These are phyloP conservation scores for Gavialis gangeticus DNA, from an alignment of 2,113 vertebrate species.

Conservation along the genomic window DNA sequence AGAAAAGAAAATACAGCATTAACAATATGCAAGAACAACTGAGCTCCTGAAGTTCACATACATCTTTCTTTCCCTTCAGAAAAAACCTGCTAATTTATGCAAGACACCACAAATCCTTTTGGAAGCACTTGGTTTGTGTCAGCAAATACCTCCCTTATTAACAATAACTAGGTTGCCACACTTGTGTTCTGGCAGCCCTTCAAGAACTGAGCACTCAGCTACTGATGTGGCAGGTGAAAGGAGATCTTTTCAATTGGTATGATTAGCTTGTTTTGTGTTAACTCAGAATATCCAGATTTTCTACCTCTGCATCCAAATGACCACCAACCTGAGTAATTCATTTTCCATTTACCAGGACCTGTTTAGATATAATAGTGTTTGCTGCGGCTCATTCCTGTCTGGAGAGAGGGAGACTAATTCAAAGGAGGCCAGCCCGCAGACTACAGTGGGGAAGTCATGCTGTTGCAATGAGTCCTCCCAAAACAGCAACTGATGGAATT, in stretches of 20 bases:
- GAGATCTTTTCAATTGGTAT: not conserved
- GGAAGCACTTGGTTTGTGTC: accelerated
- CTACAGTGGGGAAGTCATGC: not conserved
- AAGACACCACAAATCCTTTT: not conserved
- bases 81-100: not conserved
- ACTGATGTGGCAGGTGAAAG: not conserved
- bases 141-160: not conserved
- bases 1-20: accelerated
- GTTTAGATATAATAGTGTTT: accelerated
- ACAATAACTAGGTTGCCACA: not conserved
- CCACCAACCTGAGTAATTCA: not conserved
- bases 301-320: not conserved
- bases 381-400: not conserved
- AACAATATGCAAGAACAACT: not conserved
- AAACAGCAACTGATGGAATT: not conserved
- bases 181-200: not conserved
- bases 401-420: not conserved
- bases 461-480: not conserved
- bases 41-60: not conserved
- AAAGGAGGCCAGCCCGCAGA: not conserved
- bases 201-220: not conserved
- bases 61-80: not conserved
- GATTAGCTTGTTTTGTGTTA: not conserved
- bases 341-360: accelerated
- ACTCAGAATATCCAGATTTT: not conserved